These are phyloP conservation scores for Philereme transversata DNA, from an alignment of 2,888 invertebrate genomes.

Conservation along the genomic window DNA sequence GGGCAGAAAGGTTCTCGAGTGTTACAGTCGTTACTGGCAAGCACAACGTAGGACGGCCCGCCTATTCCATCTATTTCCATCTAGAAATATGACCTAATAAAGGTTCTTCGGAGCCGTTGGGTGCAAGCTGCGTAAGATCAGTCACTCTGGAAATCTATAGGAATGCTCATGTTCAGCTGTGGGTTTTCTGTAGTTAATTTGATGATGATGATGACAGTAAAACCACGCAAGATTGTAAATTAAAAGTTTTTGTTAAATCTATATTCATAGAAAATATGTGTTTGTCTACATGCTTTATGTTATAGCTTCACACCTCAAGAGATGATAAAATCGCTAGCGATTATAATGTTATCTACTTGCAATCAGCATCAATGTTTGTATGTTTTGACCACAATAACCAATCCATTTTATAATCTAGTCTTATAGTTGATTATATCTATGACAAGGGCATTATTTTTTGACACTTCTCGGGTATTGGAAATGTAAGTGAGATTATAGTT, in stretches of 20 bases:
- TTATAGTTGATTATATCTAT: constrained; percentile 54
- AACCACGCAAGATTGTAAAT: not conserved
- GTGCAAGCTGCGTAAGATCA: too few species aligned
- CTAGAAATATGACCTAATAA: too few species aligned
- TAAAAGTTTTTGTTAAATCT: not conserved
- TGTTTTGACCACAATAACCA: constrained; percentile 71
- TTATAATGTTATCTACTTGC: constrained; percentile 29
- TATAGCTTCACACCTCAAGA: constrained; percentile 5
- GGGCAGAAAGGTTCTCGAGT: too few species aligned
- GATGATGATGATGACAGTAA: too few species aligned
- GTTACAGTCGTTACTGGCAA: too few species aligned
- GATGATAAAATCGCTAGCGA: constrained; percentile 17
- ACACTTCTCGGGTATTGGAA: constrained; percentile 48
- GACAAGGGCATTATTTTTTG: constrained; percentile 44
- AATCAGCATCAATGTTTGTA: constrained; percentile 54
- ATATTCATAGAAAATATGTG: not conserved
- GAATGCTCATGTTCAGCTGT: too few species aligned
- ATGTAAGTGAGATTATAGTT: constrained; percentile 41
- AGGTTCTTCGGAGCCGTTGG: too few species aligned
- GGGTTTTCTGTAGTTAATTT: too few species aligned
- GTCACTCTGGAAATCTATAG: too few species aligned
- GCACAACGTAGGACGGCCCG: too few species aligned
- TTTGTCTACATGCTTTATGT: not conserved
- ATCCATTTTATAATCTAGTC: constrained; percentile 45
- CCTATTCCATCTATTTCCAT: too few species aligned